A percentile compares a stretch with the other conserved stretches of the same genome.
Evolutionary conservation across 2,888 invertebrate species (phyloP).

Genomic region (Dryocosmus kuriphilus): DNA sequence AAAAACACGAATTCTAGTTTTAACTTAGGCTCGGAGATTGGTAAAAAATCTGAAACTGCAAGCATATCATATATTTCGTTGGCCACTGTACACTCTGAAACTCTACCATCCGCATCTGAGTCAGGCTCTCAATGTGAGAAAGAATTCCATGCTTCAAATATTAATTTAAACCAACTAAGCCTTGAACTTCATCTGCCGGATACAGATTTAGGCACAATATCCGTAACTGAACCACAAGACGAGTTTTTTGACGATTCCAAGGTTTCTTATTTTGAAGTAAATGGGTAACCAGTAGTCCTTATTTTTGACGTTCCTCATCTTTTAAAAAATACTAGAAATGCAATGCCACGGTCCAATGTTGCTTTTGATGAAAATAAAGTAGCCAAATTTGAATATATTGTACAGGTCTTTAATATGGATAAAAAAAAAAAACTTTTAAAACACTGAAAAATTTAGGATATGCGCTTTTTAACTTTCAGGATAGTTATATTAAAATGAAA

Average conservation of each 20-base stretch:
- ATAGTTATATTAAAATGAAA: neutral
- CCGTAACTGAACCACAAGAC: neutral
- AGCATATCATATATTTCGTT: no score
- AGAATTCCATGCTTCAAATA: neutral
- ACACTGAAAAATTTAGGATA: neutral
- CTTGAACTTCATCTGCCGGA: neutral
- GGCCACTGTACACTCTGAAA: no score
- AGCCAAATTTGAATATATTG: slow-evolving; percentile 3
- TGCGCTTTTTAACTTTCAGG: neutral
- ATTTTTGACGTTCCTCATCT: slow-evolving; percentile 33
- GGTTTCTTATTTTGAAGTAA: neutral
- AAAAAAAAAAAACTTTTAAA: neutral
- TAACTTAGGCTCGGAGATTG: no score
- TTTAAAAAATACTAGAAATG: slow-evolving; percentile 44
- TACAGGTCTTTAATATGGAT: neutral
- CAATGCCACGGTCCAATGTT: slow-evolving; percentile 42
- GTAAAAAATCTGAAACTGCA: no score
- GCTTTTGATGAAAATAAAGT: neutral
- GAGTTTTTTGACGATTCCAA: neutral
- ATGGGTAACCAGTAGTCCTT: slow-evolving; percentile 45
- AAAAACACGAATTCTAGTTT: no score
- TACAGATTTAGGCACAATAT: neutral
- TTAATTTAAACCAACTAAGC: neutral
- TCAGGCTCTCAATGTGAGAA: neutral
- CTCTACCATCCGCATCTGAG: neutral